Conservation (phyloP, 2,113 vertebrate genomes). For the Garra rufa region DNA sequence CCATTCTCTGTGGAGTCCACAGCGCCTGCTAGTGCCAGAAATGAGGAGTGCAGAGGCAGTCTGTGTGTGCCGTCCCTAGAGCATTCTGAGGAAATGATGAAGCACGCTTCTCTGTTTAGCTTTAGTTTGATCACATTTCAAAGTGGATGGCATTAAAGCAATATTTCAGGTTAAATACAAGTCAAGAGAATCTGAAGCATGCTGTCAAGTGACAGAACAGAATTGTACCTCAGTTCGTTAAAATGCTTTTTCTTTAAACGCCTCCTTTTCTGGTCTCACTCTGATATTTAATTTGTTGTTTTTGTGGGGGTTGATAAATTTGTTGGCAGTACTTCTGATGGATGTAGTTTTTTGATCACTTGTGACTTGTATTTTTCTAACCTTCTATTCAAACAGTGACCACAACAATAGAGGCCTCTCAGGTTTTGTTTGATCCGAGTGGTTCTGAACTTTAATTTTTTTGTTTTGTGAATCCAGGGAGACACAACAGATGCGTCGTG, state of each 20-base stretch:
- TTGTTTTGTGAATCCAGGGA: slow-evolving; percentile 38
- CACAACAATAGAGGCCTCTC: slow-evolving; percentile 38
- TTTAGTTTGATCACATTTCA: slow-evolving; percentile 49
- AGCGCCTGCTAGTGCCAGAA: slow-evolving; percentile 52
- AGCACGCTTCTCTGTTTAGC: slow-evolving; percentile 15
- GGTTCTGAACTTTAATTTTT: slow-evolving; percentile 30
- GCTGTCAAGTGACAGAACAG: no score
- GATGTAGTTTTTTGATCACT: slow-evolving; percentile 30
- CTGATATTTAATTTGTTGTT: slow-evolving; percentile 51
- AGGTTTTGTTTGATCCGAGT: slow-evolving; percentile 48
- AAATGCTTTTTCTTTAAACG: neutral
- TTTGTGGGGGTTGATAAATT: slow-evolving; percentile 4
- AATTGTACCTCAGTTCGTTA: no score
- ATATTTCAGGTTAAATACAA: neutral
- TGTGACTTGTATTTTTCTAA: slow-evolving; percentile 44
- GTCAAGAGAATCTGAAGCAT: neutral
- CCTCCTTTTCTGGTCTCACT: slow-evolving; percentile 35
- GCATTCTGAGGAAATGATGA: slow-evolving; percentile 10
- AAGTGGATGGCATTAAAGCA: neutral
- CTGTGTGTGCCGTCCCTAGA: slow-evolving; percentile 27
- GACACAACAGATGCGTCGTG: slow-evolving; percentile 15
- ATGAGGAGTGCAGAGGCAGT: slow-evolving; percentile 23
- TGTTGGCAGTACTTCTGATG: slow-evolving; percentile 29
- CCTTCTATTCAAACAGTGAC: slow-evolving; percentile 45
- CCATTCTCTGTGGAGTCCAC: slow-evolving; percentile 35